Base-by-base conservation (phyloP, 92 coral and sea anemone species). In the Porites cylindrica region DNA sequence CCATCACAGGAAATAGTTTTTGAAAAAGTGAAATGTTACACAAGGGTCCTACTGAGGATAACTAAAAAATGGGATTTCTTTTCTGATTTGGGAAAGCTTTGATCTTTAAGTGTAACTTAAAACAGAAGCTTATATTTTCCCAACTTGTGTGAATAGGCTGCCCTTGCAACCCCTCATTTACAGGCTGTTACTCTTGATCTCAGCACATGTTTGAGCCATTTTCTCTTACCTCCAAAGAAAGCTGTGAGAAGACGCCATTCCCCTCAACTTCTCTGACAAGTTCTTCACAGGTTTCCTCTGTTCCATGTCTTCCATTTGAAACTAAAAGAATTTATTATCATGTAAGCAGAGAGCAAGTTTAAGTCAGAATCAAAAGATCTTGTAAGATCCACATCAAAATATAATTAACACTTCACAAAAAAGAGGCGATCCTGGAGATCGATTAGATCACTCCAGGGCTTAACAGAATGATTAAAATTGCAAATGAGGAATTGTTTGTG, bases 201-300 rank as follows among this genome's bases (percentile, higher is more conserved):
- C 24, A 50, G 24, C 38, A 73, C 1, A 19, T 8, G 11, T 20
- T 13, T 19, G 23, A 13, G 4, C 47, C 21, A 23, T 66, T 80
- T 66, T 82, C 64, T 59, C 17, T 86, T 82, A 97, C 99, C 98
- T 97, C 99, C 10, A 97, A 85, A 13, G 98, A 92, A 10, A 97
- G 88, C 80, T 97, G 99, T 3, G 99, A 97, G 79, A 97, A 95
- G 64, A 97, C 82, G 19, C 99, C 99, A 89, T 97, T 97, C 56
- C 99, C 98, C 85, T 97, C 99, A 92, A 95, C 96, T 69, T 95
- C 95, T 50, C 89, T 78, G 1, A 96, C 96, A 67, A 95, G 91
- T 18, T 95, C 98, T 70, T 95, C 98, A 74, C 98, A 95, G 3
- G 94, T 95, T 79, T 95, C 98, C 63, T 91, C 98, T 19, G 75